These are phyloP conservation scores for Raphicerus campestris DNA, from an alignment of 2,113 vertebrate genomes.

Conservation along the genomic window DNA sequence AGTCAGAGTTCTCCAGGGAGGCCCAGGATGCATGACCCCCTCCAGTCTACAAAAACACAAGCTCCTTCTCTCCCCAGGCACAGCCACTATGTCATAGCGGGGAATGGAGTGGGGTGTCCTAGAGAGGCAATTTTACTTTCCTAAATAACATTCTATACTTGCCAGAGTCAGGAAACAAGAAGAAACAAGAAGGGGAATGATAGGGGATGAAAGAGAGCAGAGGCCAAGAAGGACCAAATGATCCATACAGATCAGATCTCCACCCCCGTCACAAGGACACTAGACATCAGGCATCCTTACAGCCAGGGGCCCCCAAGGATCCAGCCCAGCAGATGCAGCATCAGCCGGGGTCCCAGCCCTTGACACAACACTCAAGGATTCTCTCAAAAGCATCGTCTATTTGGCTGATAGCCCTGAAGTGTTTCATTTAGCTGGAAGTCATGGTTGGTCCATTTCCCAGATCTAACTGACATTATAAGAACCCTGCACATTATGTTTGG, in stretches of 20 bases:
- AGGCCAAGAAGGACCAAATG: rapidly evolving
- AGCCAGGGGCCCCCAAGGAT: neutral
- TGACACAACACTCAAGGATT: neutral
- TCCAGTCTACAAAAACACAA: neutral
- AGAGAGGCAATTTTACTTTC: neutral
- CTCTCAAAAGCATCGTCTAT: conserved; percentile 57
- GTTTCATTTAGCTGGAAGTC: conserved; percentile 43
- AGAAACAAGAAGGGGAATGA: neutral
- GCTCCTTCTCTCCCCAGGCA: neutral
- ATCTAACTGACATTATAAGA: neutral
- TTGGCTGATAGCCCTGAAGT: neutral
- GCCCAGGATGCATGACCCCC: too few species aligned
- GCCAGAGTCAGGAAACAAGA: neutral
- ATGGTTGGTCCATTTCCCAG: neutral
- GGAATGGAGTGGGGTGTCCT: neutral
- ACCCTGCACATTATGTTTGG: neutral
- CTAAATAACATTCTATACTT: neutral
- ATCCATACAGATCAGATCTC: neutral
- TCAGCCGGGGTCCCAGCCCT: neutral
- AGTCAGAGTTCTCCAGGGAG: neutral
- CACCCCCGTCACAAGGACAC: neutral
- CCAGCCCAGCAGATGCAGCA: rapidly evolving
- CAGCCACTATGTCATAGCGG: neutral
- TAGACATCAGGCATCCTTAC: neutral
- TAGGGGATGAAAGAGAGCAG: too few species aligned